Evolutionary conservation across 1,140 invertebrate genomes (phyloP).

Genomic region (Papilio aristodemus): DNA sequence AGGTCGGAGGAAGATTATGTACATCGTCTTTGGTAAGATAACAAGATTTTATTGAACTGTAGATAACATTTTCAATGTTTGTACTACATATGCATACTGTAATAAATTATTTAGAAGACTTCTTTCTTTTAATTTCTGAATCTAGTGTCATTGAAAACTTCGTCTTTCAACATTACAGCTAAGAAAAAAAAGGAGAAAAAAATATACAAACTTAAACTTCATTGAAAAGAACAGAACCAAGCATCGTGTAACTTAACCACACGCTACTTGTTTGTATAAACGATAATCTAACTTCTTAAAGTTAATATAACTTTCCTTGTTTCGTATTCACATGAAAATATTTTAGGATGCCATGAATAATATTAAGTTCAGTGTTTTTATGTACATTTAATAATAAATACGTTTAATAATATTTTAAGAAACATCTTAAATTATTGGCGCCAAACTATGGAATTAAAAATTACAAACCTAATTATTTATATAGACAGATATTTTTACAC

Average conservation of each 20-base stretch:
- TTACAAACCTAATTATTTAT: neutral
- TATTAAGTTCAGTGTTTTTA: conserved; percentile 38
- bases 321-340: conserved; percentile 63
- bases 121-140: too few relatives aligned
- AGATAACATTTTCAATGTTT: neutral
- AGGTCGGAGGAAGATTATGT: conserved; percentile 55
- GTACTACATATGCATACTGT: too few relatives aligned
- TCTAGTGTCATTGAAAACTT: too few relatives aligned
- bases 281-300: conserved; percentile 68
- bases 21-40: conserved; percentile 40
- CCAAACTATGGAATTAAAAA: neutral
- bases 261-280: conserved; percentile 54
- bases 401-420: neutral
- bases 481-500: too few relatives aligned
- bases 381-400: conserved; percentile 9
- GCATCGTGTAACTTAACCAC: conserved; percentile 32
- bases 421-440: neutral
- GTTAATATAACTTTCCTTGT: conserved; percentile 67
- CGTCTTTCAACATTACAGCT: too few relatives aligned
- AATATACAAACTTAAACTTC: neutral
- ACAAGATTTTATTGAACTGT: neutral
- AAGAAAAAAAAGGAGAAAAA: too few relatives aligned
- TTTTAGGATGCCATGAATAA: conserved; percentile 65
- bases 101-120: too few relatives aligned
- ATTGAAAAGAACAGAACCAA: conserved; percentile 2